phyloP scores from a whole-genome alignment of 1,140 invertebrate species.

The Zaprionus kolodkinae region DNA sequence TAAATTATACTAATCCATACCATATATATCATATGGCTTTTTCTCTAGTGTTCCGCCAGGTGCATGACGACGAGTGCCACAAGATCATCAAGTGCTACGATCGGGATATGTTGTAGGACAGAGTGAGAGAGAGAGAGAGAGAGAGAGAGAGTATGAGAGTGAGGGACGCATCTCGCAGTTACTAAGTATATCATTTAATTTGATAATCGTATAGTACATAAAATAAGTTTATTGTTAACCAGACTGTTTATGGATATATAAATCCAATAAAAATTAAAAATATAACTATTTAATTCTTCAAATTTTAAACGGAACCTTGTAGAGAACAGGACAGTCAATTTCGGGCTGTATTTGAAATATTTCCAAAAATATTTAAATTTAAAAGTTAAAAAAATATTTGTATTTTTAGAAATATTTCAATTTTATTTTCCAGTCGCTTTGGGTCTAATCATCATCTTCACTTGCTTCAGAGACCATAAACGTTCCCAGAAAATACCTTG shows the following conservation, averaged over 20 bases:
- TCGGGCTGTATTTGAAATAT: no score
- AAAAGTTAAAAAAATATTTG: no score
- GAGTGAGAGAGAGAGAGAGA: neutral
- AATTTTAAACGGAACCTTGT: no score
- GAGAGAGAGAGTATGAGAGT: conserved; percentile 2
- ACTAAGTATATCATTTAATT: neutral
- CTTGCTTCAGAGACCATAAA: neutral
- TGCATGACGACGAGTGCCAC: conserved; percentile 67
- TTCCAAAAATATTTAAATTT: no score
- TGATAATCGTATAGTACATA: neutral
- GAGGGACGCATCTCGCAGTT: neutral
- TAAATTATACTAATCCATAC: neutral
- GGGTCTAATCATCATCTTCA: neutral
- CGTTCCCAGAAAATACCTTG: no score
- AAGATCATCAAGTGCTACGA: conserved; percentile 63
- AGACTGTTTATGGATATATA: no score
- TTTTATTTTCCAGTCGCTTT: neutral
- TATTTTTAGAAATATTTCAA: no score
- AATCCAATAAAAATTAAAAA: no score
- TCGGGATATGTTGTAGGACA: conserved; percentile 55
- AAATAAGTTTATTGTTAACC: neutral
- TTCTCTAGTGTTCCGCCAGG: conserved; percentile 59
- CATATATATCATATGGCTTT: neutral
- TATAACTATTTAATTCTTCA: no score
- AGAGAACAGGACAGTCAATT: no score